Conservation (phyloP, 2,888 invertebrate species). For the Dicroscelio sp. region DNA sequence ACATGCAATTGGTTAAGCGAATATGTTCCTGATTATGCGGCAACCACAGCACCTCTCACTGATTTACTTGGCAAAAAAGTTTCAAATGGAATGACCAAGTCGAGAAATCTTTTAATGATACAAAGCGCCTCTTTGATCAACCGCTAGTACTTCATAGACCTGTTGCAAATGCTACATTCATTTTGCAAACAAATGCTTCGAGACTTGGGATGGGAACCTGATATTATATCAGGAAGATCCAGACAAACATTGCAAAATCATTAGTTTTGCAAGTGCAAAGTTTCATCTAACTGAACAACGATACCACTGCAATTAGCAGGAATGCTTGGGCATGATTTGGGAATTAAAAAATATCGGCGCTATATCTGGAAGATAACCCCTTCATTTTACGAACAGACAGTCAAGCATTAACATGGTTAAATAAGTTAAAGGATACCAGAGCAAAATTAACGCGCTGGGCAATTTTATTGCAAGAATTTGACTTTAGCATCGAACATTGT, state of each 20-base stretch:
- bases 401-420: too few relatives aligned
- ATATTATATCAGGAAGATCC: slow-evolving; percentile 5
- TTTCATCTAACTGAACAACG: slow-evolving; percentile 62
- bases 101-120: neutral
- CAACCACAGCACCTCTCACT: neutral
- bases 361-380: slow-evolving; percentile 51
- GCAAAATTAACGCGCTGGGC: slow-evolving; percentile 79
- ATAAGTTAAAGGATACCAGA: slow-evolving; percentile 61
- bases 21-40: neutral
- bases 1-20: slow-evolving; percentile 13
- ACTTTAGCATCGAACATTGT: too few relatives aligned
- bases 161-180: neutral
- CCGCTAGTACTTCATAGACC: neutral
- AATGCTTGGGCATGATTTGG: slow-evolving; percentile 40
- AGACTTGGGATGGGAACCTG: slow-evolving; percentile 38
- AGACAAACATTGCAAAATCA: neutral
- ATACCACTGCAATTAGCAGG: slow-evolving; percentile 59
- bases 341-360: slow-evolving; percentile 42
- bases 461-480: too few relatives aligned
- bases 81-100: neutral
- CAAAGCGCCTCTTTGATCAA: neutral
- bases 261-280: slow-evolving; percentile 35
- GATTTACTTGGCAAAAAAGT: neutral
- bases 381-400: too few relatives aligned
- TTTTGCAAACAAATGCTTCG: slow-evolving; percentile 35